Conservation (phyloP, 2,797 vertebrate genomes). For the Darevskia mixta region DNA sequence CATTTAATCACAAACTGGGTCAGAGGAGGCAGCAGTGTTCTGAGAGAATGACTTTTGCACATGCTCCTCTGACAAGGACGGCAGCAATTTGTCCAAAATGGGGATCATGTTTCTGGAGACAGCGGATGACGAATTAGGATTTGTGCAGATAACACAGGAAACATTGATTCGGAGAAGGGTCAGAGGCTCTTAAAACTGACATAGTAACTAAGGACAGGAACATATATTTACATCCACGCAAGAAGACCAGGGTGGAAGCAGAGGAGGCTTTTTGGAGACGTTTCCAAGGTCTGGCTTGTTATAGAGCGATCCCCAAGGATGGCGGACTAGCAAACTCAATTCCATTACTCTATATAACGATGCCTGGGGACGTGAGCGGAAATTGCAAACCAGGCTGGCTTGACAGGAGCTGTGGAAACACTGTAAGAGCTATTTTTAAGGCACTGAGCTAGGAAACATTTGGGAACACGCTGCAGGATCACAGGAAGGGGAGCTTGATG, state of each 20-base stretch:
- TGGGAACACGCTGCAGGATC: not conserved
- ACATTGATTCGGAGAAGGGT: constrained; percentile 2
- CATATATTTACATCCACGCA: constrained; percentile 17
- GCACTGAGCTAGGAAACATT: constrained; percentile 5
- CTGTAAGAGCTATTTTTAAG: constrained; percentile 25
- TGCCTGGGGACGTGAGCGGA: constrained; percentile 27
- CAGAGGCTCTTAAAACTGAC: constrained; percentile 39
- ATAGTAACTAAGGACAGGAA: constrained; percentile 11
- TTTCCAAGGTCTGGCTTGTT: constrained; percentile 33
- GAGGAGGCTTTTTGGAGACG: not conserved
- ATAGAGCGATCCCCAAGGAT: constrained; percentile 35
- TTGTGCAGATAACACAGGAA: constrained; percentile 40
- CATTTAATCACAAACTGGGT: not conserved
- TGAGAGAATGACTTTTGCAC: constrained; percentile 33
- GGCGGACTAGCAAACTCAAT: constrained; percentile 23
- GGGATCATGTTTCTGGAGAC: constrained; percentile 13
- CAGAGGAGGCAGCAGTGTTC: not conserved
- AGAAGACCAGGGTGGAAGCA: not conserved
- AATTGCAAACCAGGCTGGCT: constrained; percentile 34
- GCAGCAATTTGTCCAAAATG: constrained; percentile 25
- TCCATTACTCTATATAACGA: constrained; percentile 27
- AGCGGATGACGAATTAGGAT: constrained; percentile 30
- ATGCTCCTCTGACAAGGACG: constrained; percentile 5
- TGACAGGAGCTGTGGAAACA: constrained; percentile 28
- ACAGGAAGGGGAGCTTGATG: not conserved